Conservation (phyloP, 2,888 invertebrate genomes). For the Chymomyza amoena region DNA sequence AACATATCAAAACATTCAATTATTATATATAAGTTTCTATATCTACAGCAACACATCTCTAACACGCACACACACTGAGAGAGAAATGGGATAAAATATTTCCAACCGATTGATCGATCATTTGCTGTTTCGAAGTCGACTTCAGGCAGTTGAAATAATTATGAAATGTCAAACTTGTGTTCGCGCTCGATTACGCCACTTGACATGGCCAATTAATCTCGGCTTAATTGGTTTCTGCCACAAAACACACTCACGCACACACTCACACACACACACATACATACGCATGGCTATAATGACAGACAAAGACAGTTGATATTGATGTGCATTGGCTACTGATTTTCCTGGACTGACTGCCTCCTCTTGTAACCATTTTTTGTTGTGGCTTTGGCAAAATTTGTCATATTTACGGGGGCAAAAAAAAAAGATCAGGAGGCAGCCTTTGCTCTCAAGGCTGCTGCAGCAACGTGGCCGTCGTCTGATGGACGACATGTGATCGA, state of each 20-base stretch:
- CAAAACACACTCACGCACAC: conserved; percentile 45
- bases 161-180: conserved; percentile 75
- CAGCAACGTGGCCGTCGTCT: conserved; percentile 24
- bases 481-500: conserved; percentile 55
- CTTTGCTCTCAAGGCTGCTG: conserved; percentile 33
- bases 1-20: conserved; percentile 52
- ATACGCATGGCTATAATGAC: conserved; percentile 32
- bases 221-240: conserved; percentile 74
- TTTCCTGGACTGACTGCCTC: conserved; percentile 31
- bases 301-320: conserved; percentile 49
- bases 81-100: background rate
- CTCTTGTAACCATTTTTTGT: conserved; percentile 20
- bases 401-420: conserved; percentile 61
- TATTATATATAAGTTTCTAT: conserved; percentile 31
- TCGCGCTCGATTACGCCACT: conserved; percentile 75
- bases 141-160: conserved; percentile 63
- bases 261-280: conserved; percentile 42
- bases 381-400: conserved; percentile 52
- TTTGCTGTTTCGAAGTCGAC: conserved; percentile 10
- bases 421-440: background rate
- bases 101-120: conserved; percentile 61
- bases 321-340: conserved; percentile 67
- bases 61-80: conserved; percentile 24
- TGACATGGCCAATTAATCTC: conserved; percentile 75
- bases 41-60: conserved; percentile 38